phyloP scores from a whole-genome alignment of 2,113 vertebrate species.

The Taxidea taxus region DNA sequence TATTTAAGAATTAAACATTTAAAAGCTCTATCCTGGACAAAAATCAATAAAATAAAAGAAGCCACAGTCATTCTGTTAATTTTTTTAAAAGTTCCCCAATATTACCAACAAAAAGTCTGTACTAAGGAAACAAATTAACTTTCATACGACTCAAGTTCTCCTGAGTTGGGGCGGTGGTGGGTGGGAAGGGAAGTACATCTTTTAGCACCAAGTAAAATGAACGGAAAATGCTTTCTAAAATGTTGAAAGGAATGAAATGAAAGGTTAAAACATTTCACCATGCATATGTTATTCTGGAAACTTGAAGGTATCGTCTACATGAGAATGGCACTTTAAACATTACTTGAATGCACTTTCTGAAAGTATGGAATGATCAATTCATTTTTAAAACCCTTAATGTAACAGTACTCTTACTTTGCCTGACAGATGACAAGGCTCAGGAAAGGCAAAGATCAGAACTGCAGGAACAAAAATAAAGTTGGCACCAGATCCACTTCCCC shows the following conservation, averaged over 20 bases:
- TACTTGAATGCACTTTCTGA: not conserved
- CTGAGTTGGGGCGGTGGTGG: not conserved
- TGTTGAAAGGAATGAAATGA: constrained; percentile 32
- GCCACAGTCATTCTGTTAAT: not conserved
- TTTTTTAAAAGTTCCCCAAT: constrained; percentile 4
- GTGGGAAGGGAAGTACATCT: not conserved
- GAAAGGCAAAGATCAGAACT: constrained; percentile 46
- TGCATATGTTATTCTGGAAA: not conserved
- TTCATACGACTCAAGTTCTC: not conserved
- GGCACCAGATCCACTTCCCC: not conserved
- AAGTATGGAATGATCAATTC: not conserved
- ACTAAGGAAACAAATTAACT: constrained; percentile 13
- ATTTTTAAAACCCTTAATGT: constrained; percentile 36
- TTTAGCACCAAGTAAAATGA: constrained; percentile 20
- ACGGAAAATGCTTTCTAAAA: constrained; percentile 27
- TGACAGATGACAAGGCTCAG: constrained; percentile 50
- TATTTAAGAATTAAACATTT: constrained; percentile 69
- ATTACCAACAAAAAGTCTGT: not conserved
- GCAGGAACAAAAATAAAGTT: not conserved
- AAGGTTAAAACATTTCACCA: constrained; percentile 36
- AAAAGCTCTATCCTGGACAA: constrained; percentile 11
- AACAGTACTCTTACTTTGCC: not conserved
- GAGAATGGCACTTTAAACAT: constrained; percentile 36
- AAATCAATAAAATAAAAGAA: constrained; percentile 5
- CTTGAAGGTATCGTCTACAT: not conserved